phyloP scores from a whole-genome alignment of 2,888 invertebrate genomes.

The Tromatobia lineatoria region DNA sequence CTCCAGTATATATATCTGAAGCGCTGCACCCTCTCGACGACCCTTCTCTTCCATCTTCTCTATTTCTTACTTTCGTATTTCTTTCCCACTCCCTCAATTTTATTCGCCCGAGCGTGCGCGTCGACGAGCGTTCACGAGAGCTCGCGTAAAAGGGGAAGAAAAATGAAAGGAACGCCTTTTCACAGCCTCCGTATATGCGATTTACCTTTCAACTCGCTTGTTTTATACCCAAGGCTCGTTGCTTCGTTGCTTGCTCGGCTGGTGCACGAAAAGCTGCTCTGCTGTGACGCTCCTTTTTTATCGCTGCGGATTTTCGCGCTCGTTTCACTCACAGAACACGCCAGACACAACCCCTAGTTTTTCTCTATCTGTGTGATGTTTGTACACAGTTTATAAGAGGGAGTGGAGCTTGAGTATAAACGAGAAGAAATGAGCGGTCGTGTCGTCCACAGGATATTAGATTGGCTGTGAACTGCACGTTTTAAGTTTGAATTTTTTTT shows the following conservation, averaged over 20 bases:
- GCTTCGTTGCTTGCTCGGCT: constrained; percentile 29
- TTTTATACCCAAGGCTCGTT: constrained; percentile 76
- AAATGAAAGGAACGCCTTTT: constrained; percentile 79
- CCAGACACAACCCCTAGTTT: constrained; percentile 21
- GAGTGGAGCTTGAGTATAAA: background rate
- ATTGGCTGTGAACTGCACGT: constrained; percentile 37
- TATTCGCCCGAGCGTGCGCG: constrained; percentile 37
- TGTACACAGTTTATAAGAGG: background rate
- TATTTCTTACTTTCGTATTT: constrained; percentile 40
- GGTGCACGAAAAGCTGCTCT: constrained; percentile 15
- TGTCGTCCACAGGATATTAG: constrained; percentile 12
- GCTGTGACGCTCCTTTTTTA: constrained; percentile 3
- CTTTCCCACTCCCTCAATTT: constrained; percentile 55
- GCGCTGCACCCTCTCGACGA: constrained; percentile 53
- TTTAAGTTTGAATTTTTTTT: background rate
- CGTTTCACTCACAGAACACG: constrained; percentile 33
- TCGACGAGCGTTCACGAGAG: constrained; percentile 41
- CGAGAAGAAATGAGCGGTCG: constrained; percentile 74
- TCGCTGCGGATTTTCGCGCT: constrained; percentile 20
- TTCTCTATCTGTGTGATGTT: constrained; percentile 3
- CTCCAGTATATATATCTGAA: constrained; percentile 31
- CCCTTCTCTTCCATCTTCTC: constrained; percentile 50
- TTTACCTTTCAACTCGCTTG: constrained; percentile 82
- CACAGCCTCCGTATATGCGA: constrained; percentile 75
- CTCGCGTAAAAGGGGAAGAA: constrained; percentile 56